Percentiles rank a stretch among this genome's conserved stretches.
Evolutionary conservation across 2,113 vertebrate species (phyloP).

Genomic region (Lasiurus borealis): DNA sequence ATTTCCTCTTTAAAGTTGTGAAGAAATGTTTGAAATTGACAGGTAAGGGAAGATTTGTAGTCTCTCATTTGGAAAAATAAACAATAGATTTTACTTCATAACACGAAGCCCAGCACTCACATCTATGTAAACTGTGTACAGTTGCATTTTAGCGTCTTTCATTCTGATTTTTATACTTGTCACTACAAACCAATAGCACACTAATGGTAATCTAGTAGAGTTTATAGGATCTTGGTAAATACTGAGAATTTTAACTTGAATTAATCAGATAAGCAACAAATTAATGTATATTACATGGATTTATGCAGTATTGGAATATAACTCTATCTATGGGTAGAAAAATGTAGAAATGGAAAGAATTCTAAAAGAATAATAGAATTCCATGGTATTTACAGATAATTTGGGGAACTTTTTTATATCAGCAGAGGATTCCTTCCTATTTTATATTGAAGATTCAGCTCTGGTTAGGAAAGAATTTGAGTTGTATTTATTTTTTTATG

Average conservation of each 20-base stretch:
- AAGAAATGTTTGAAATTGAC: slow-evolving; percentile 42
- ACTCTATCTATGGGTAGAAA: slow-evolving; percentile 34
- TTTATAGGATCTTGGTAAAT: slow-evolving; percentile 52
- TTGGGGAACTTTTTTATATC: slow-evolving; percentile 50
- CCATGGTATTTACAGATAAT: slow-evolving; percentile 66
- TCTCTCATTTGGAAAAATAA: slow-evolving; percentile 46
- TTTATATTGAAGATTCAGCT: slow-evolving; percentile 61
- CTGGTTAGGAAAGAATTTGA: slow-evolving; percentile 59
- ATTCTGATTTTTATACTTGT: slow-evolving; percentile 68
- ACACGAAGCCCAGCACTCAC: slow-evolving; percentile 33
- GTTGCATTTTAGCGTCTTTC: slow-evolving; percentile 70
- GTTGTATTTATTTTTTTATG: slow-evolving; percentile 75
- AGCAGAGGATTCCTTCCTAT: slow-evolving; percentile 8
- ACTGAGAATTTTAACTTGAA: slow-evolving; percentile 59
- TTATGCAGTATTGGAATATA: slow-evolving; percentile 42
- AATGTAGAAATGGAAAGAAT: slow-evolving; percentile 55
- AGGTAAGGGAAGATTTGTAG: slow-evolving; percentile 43
- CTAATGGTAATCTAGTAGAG: slow-evolving; percentile 43
- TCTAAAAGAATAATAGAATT: slow-evolving; percentile 52
- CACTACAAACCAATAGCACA: slow-evolving; percentile 27
- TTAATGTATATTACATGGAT: slow-evolving; percentile 59
- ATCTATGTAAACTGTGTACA: neutral
- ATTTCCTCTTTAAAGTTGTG: slow-evolving; percentile 48
- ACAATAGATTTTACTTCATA: slow-evolving; percentile 35
- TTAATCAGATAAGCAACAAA: slow-evolving; percentile 69